phyloP scores from a whole-genome alignment of 2,888 invertebrate genomes.

The Scaeva pyrastri region DNA sequence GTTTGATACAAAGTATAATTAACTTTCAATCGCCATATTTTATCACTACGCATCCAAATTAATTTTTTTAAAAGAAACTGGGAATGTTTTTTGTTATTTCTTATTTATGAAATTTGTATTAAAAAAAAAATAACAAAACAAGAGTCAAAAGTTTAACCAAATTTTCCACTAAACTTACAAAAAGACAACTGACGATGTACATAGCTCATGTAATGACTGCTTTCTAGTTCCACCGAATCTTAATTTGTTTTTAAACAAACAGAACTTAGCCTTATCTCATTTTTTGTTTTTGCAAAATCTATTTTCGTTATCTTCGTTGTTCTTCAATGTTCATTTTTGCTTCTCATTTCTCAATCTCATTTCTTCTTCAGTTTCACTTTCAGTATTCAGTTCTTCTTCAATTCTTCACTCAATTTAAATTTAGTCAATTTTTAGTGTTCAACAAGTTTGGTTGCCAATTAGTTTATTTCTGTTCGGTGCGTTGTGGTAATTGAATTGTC shows the following conservation, averaged over 20 bases:
- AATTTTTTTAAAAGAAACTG: too few species aligned
- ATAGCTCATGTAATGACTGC: too few species aligned
- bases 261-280: not conserved
- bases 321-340: not conserved
- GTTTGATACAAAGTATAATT: too few species aligned
- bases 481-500: slow-evolving; percentile 31
- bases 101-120: too few species aligned
- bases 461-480: not conserved
- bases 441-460: slow-evolving; percentile 17
- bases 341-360: not conserved
- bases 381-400: too few species aligned
- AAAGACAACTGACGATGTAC: too few species aligned
- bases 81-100: too few species aligned
- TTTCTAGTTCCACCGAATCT: not conserved
- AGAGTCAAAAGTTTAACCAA: too few species aligned
- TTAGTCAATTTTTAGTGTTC: slow-evolving; percentile 18
- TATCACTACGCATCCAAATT: too few species aligned
- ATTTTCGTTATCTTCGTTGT: slow-evolving; percentile 77
- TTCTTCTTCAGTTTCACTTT: not conserved
- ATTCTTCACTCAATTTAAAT: not conserved
- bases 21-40: too few species aligned
- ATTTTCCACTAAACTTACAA: too few species aligned
- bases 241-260: not conserved
- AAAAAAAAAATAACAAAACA: too few species aligned
- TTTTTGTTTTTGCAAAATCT: slow-evolving; percentile 22